These are phyloP conservation scores for Puntigrus tetrazona DNA, from an alignment of 2,113 vertebrate genomes.

Conservation along the genomic window DNA sequence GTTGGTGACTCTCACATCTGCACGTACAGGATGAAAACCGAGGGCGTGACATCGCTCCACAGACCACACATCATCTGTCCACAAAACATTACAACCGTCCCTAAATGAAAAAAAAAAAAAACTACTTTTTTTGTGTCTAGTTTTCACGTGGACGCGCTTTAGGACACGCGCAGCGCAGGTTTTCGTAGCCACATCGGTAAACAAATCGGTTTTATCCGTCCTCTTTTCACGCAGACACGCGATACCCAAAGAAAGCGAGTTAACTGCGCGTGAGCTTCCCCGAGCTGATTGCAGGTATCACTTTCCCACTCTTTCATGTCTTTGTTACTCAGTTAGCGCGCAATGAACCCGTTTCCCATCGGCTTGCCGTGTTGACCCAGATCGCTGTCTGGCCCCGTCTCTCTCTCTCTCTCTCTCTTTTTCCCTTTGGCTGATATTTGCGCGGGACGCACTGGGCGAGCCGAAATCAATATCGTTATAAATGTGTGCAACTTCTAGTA, in stretches of 20 bases:
- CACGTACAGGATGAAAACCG: slow-evolving; percentile 24
- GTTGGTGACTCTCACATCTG: slow-evolving; percentile 19
- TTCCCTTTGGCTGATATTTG: neutral
- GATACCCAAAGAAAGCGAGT: neutral
- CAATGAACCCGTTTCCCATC: neutral
- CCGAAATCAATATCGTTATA: neutral
- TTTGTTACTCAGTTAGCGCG: neutral
- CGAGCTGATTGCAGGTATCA: neutral
- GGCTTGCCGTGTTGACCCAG: neutral
- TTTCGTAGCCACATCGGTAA: neutral
- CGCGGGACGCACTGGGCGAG: neutral
- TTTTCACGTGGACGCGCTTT: neutral
- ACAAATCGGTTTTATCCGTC: neutral
- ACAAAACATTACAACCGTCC: neutral
- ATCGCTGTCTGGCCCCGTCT: neutral
- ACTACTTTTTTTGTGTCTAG: neutral
- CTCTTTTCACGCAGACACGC: neutral
- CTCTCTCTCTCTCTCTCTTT: neutral
- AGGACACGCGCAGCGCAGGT: neutral
- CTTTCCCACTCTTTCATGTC: neutral
- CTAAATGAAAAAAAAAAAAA: neutral
- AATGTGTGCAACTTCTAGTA: neutral
- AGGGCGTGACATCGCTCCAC: neutral
- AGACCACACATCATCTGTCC: neutral
- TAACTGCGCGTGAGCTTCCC: neutral